Base-by-base conservation (phyloP, 2,113 vertebrate genomes). In the Cavia aperea region DNA sequence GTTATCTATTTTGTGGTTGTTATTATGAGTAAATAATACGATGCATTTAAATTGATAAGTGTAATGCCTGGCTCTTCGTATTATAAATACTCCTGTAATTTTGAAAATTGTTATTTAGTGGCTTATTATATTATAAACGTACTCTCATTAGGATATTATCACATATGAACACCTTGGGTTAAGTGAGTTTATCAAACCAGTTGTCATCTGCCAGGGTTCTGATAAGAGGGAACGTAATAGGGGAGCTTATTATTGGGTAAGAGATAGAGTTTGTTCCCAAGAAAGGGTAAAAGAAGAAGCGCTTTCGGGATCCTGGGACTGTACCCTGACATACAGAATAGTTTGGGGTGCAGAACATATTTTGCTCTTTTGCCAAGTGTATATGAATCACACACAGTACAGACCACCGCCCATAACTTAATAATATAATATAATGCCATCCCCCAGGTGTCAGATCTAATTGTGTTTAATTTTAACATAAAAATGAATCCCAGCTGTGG, bases 391-490 rank as follows among this genome's bases (percentile, higher is more conserved):
- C 24, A 66, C 33, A 66, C 33, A 65, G 7, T 24, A 88, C 81
- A 73, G 26, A 73, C 5, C 10, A 0, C 77, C 51, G 14, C 58
- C 24, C 54, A 9, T 49, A 94, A 90, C 23, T 91, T 86, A 51
- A 9, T 56, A 85, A n/a, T 77, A 39, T 14, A 66, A 39, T 39
- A 77, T 39, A 56, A 49, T 54, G 86, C 65, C 72, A 62, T 14
- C 86, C 94, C 49, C 24, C n/a, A 88, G 58, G 33, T 72, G 39
- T 83, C 91, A 46, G 82, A 65, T 86, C 33, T 60, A 84, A 63
- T 66, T 72, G 19, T 23, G 7, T 54, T 95, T 88, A 65, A 62
- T 84, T 91, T 39, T 84, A 54, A 91, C 85, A 91, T 56, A 46
- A 93, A 46, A 58, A 73, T 36, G 26, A 92, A 86, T 83, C 46